Conservation (phyloP, 2,113 vertebrate genomes). For the Vulpes lagopus region DNA sequence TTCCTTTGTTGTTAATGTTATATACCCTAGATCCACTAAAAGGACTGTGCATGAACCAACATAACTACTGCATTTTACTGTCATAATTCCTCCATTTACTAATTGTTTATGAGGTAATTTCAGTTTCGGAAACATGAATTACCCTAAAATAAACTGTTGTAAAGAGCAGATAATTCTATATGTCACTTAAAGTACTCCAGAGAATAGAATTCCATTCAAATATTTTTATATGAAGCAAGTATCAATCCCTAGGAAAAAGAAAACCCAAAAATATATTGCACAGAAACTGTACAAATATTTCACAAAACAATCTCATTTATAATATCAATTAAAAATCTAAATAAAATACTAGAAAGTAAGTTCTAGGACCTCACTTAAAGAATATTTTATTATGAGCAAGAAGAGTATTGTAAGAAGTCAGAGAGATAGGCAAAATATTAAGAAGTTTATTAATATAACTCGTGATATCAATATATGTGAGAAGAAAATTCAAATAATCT, state of each 20-base stretch:
- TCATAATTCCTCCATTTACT: neutral
- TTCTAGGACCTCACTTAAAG: neutral
- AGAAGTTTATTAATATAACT: neutral
- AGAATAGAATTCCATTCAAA: conserved; percentile 9
- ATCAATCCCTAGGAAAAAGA: neutral
- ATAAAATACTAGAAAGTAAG: neutral
- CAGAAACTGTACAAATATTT: neutral
- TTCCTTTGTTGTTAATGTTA: neutral
- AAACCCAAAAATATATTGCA: neutral
- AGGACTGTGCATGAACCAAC: neutral
- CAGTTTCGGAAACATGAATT: neutral
- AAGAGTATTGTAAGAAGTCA: neutral
- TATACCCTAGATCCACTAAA: neutral
- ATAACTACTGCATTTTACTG: too few species aligned
- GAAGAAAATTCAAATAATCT: neutral
- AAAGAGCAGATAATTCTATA: neutral
- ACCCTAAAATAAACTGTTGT: neutral
- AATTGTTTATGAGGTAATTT: conserved; percentile 23
- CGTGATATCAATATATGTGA: neutral
- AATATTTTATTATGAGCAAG: neutral
- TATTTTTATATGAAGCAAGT: neutral
- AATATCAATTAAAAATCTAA: neutral
- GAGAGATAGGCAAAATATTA: neutral
- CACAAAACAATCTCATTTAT: neutral
- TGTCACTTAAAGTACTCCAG: neutral